Conservation (phyloP, 2,113 vertebrate species). For the Drymodes brunneopygia region DNA sequence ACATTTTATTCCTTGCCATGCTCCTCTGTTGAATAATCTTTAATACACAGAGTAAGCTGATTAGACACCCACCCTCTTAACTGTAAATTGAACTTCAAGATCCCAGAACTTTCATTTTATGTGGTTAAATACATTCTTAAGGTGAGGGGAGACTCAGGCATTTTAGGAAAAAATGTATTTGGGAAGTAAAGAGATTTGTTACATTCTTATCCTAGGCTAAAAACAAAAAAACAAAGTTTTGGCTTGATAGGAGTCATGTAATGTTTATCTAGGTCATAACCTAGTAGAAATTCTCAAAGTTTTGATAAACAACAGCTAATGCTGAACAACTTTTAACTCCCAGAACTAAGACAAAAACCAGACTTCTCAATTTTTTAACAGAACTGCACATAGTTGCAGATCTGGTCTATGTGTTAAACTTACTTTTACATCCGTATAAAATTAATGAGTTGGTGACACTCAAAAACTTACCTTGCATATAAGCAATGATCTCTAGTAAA, state of each 20-base stretch:
- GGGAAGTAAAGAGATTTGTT: background rate
- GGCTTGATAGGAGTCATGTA: background rate
- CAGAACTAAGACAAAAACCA: background rate
- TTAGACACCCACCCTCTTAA: background rate
- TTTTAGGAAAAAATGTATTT: background rate
- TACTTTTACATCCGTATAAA: background rate
- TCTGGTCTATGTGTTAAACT: background rate
- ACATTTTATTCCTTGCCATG: background rate
- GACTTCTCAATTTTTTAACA: background rate
- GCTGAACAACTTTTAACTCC: background rate
- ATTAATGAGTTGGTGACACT: background rate
- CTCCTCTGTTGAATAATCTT: background rate
- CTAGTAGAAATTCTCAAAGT: background rate
- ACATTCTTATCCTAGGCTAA: no score
- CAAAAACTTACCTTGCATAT: background rate
- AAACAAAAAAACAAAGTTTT: no score
- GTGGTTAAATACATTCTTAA: background rate
- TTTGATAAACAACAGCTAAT: background rate
- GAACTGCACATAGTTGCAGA: background rate
- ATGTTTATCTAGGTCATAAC: background rate
- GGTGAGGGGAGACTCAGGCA: fast-evolving
- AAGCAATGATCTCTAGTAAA: background rate
- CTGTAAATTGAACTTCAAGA: background rate
- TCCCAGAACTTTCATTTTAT: background rate
- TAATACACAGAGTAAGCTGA: background rate